Evolutionary conservation across 2,888 invertebrate genomes (phyloP).

Genomic region (Gibbula magus): DNA sequence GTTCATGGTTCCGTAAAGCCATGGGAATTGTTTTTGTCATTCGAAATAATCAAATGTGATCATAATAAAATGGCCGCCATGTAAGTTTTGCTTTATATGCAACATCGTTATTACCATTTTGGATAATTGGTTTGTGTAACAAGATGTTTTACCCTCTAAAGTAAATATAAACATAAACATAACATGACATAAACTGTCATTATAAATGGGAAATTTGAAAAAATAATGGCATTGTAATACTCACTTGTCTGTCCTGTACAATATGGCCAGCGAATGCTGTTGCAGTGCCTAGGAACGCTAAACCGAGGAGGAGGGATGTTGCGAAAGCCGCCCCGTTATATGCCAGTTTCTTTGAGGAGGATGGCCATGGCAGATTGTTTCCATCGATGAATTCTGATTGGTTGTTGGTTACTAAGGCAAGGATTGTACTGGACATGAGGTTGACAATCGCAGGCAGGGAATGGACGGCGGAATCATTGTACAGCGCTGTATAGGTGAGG

Average conservation of each 20-base stretch:
- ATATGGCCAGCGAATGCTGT: constrained; percentile 86
- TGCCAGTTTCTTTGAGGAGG: background rate
- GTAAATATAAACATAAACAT: no score
- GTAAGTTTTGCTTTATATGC: no score
- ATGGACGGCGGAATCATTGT: constrained; percentile 87
- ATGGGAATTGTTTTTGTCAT: no score
- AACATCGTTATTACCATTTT: no score
- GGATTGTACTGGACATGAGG: constrained; percentile 55
- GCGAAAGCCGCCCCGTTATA: constrained; percentile 84
- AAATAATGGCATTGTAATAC: no score
- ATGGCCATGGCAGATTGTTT: constrained; percentile 58
- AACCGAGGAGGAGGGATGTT: constrained; percentile 86
- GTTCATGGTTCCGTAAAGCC: no score
- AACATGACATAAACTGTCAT: no score
- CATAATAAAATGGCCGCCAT: no score
- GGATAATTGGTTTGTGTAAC: no score
- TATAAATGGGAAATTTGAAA: no score
- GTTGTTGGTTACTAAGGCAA: constrained; percentile 30
- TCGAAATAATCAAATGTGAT: no score
- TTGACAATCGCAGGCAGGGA: constrained; percentile 81
- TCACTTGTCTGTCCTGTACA: constrained; percentile 89
- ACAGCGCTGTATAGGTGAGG: constrained; percentile 52
- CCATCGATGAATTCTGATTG: constrained; percentile 29
- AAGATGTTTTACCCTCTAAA: no score
- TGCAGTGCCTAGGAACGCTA: constrained; percentile 87